Evolutionary conservation across 1,140 invertebrate species (phyloP), one percentile per base, ranked within the genome.

Genomic region (Oedothorax gibbosus): DNA sequence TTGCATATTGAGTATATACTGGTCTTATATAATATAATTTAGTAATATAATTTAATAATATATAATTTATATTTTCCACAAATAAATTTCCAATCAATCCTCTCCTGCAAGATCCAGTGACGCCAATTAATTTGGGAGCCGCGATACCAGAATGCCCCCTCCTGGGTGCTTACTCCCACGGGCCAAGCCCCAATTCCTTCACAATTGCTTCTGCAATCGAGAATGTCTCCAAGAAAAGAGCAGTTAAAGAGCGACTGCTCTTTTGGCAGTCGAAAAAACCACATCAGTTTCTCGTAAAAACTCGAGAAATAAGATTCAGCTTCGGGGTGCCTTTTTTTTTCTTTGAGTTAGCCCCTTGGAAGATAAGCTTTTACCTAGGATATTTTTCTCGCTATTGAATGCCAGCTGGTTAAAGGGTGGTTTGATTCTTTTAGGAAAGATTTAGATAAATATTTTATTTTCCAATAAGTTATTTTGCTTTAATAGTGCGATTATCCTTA

Each of bases 201-300:
- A 49, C 78, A 81, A 81, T 81, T 81, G 78, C 66, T 57, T 7
- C 60, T 20, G n/a, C 66, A 81, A 81, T 81, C 78, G 78, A 71
- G 66, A 20, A 7, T 66, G 64, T 57, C 35, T 68, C 77, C n/a
- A 79, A 20, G 7, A 35, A 51, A 68, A 79, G 77, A 79, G 51
- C 77, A 20, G 77, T 79, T 79, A 68, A 68, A 81, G 78, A 20
- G 66, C 15, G 66, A 79, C 66, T 65, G 66, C 68, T 51, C 62
- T 79, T 77, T 79, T 64, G 20, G 51, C 62, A 64, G 60, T 51
- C 76, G 76, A 64, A 71, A 68, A 53, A 68, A 79, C 51, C 66
- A 60, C 66, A 81, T 81, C 66, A 81, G 20, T 35, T 81, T 71
- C 68, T 81, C 78, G 68, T 81, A 81, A 81, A 81, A 56, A 62